Base-by-base conservation (phyloP, 2,797 vertebrate genomes). In the Manis crassicaudata region DNA sequence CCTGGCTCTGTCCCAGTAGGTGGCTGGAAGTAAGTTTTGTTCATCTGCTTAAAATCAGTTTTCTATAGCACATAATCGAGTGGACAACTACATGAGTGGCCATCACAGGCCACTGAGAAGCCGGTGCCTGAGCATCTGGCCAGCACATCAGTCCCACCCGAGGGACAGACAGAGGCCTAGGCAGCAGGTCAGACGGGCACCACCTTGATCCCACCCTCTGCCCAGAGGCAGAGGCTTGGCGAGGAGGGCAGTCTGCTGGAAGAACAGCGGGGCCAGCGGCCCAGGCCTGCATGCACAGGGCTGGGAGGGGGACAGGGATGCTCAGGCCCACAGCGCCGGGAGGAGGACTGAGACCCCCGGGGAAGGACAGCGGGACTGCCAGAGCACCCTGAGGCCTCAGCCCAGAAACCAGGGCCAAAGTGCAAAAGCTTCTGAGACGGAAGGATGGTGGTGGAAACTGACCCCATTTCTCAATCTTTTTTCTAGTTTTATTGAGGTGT, bases 371-470 rank as follows among this genome's bases (percentile, higher is more conserved):
- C 17, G 13, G 7, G 21, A 12, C 46, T 46, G 46, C 46, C 46
- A 46, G 32, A 50, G 25, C 72, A 62, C 3, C 35, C 6, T 35
- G 27, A 60, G 23, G 35, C n/a, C 21, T 43, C 46, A 14, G 56
- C 35, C 56, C n/a, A 60, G 63, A 80, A 63, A n/a, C 20, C 8
- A 58, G 84, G 6, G 37, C 32, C 11, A 3, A 52, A 72, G 32
- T 9, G 20, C 0, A 3, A 43, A 35, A 12, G 9, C 21, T 13
- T 65, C 37, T 3, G 0, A 17, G 60, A 52, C 2, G 58, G 65
- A 43, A 27, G 54, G 29, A 1, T 29, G 9, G 17, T 7, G 2
- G 60, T 4, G 1, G 62, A 10, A 17, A 32, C 10, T 0, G 12
- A 27, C 27, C 40, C 4, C 5, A 11, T 12, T 20, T 21, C 16